Evolutionary conservation across 2,888 invertebrate genomes (phyloP), one percentile per base, ranked within the genome.

Genomic region (Beris chalybata): DNA sequence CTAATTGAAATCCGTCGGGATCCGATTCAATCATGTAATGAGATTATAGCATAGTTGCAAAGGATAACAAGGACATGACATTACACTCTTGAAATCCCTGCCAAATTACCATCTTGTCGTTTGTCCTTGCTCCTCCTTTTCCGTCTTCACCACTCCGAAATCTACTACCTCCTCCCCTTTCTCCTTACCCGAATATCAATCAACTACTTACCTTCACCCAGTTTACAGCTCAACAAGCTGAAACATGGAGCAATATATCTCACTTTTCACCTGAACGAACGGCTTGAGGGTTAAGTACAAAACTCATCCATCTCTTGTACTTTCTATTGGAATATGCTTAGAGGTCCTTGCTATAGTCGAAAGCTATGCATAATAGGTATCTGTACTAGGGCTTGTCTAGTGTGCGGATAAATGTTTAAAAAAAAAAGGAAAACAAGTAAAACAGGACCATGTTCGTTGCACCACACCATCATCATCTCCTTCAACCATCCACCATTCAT

Each of bases 181-280:
- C 12, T 29, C 12, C 29, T 31, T 30, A 11, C 30, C n/a, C 48
- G 61, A 44, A 48, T 61, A 61, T 61, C 61, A 61, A 61, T 61
- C 61, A 61, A 61, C 32, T 50, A 50, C 50, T 61, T 61, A 61
- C 61, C 61, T 61, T 50, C 61, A 61, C 52, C 61, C 52, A 61
- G 50, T 61, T 52, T 38, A 61, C 22, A 61, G 50, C 50, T 61
- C 61, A 61, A 61, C 61, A 52, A 61, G 61, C 61, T 50, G 52
- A 61, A 61, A 61, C 61, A 61, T 38, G 15, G 50, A 12, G 61
- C 30, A 61, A 61, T 52, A 59, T 59, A 61, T 61, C 31, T 50
- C 61, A 61, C 52, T 38, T 30, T 61, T 61, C 61, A 61, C 38
- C 61, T 61, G 61, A 61, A 61, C 38, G 61, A 61, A 61, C 52